Percentiles rank a stretch among this genome's conserved stretches.
phyloP scores from a whole-genome alignment of 64 coral and sea anemone species.

The Exaiptasia diaphana region DNA sequence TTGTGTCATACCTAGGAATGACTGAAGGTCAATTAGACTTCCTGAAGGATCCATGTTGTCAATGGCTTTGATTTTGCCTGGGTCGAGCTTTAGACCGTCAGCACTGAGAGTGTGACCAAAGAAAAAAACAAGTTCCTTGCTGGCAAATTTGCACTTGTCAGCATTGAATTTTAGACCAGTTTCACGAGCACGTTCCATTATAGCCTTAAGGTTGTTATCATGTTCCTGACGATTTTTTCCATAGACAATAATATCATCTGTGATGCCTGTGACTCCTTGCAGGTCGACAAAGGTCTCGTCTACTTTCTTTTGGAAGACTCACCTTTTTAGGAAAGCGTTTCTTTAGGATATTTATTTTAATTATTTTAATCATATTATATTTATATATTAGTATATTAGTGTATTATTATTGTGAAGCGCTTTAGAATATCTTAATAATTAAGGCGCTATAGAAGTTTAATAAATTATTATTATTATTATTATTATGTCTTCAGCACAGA shows the following conservation, averaged over 20 bases:
- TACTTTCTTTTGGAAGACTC: slow-evolving; percentile 33
- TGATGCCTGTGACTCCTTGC: slow-evolving; percentile 22
- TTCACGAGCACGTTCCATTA: slow-evolving; percentile 27
- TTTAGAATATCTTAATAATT: too few species aligned
- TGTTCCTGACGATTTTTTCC: not conserved
- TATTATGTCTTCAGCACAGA: slow-evolving; percentile 45
- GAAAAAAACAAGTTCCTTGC: slow-evolving; percentile 25
- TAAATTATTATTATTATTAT: too few species aligned
- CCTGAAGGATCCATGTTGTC: slow-evolving; percentile 56
- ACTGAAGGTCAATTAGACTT: slow-evolving; percentile 46
- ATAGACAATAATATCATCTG: slow-evolving; percentile 34
- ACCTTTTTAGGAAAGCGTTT: too few species aligned
- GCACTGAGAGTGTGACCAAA: slow-evolving; percentile 57
- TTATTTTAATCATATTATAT: too few species aligned
- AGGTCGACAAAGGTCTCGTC: slow-evolving; percentile 40
- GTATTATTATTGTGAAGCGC: too few species aligned
- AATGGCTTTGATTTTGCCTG: slow-evolving; percentile 57
- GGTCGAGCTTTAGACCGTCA: slow-evolving; percentile 28
- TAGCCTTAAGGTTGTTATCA: slow-evolving; percentile 40
- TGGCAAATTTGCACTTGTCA: slow-evolving; percentile 38
- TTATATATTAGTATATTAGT: too few species aligned
- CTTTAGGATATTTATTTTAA: too few species aligned
- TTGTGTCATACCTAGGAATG: slow-evolving; percentile 62
- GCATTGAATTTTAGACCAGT: slow-evolving; percentile 28
- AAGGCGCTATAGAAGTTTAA: too few species aligned